phyloP scores from a whole-genome alignment of 2,888 invertebrate genomes.

The Mythimna impura region DNA sequence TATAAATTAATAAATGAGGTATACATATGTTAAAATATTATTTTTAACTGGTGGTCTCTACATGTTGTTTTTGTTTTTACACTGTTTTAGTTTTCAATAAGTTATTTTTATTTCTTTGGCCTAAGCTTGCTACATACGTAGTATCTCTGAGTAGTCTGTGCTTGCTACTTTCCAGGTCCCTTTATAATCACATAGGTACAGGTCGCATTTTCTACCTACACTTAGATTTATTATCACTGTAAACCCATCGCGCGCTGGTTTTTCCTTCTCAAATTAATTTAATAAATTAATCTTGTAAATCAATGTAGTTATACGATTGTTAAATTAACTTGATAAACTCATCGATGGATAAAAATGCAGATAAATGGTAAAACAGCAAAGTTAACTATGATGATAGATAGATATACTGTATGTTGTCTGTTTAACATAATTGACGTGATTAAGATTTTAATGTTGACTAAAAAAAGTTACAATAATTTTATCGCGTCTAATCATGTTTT shows the following conservation, averaged over 20 bases:
- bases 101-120: too few relatives aligned
- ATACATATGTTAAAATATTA: too few relatives aligned
- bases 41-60: too few relatives aligned
- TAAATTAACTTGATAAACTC: conserved; percentile 48
- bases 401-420: conserved; percentile 31
- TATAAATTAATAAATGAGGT: too few relatives aligned
- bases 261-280: conserved; percentile 36
- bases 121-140: too few relatives aligned
- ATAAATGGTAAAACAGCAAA: conserved; percentile 55
- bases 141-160: too few relatives aligned
- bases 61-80: too few relatives aligned
- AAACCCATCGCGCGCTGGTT: not conserved
- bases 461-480: conserved; percentile 19
- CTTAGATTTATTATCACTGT: not conserved
- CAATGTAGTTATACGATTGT: conserved; percentile 38
- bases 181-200: too few relatives aligned
- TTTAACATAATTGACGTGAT: conserved; percentile 49
- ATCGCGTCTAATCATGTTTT: conserved; percentile 33
- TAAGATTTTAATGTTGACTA: conserved; percentile 29
- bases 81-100: too few relatives aligned
- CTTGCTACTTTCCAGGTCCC: not conserved
- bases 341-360: conserved; percentile 50
- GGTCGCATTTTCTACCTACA: not conserved
- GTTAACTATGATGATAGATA: conserved; percentile 37
- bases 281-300: conserved; percentile 35